Conservation (phyloP, 1,140 invertebrate genomes). For the Odontomachus brunneus region DNA sequence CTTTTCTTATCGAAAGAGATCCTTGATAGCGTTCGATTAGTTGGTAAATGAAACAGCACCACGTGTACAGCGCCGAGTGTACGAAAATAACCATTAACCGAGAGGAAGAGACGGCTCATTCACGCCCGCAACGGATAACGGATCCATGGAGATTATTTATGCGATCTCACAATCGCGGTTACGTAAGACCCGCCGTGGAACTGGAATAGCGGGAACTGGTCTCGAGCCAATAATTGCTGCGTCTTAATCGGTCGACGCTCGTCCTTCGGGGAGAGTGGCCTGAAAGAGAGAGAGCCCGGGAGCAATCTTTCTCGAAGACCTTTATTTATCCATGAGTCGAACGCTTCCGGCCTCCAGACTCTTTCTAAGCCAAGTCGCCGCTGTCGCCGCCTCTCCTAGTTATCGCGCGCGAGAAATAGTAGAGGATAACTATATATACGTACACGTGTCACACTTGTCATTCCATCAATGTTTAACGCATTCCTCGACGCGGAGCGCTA, state of each 20-base stretch:
- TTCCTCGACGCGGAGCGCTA: neutral
- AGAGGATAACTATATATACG: neutral
- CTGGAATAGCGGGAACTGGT: constrained; percentile 82
- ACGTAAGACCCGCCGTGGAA: constrained; percentile 75
- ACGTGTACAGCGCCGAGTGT: constrained; percentile 17
- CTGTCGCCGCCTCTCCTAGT: neutral
- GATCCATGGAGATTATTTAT: constrained; percentile 73
- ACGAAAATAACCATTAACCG: constrained; percentile 5
- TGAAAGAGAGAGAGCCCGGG: constrained; percentile 65
- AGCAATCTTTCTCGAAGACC: constrained; percentile 50
- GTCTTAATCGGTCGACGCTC: constrained; percentile 76
- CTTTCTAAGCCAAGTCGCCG: constrained; percentile 2
- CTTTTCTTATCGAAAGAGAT: neutral
- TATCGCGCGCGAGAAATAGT: neutral
- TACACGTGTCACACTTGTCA: neutral
- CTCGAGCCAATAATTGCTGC: constrained; percentile 78
- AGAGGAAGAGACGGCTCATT: constrained; percentile 55
- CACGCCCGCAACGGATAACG: constrained; percentile 71
- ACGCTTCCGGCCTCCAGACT: constrained; percentile 22
- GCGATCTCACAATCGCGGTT: constrained; percentile 74
- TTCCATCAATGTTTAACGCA: neutral
- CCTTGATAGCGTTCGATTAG: neutral
- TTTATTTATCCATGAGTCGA: constrained; percentile 44
- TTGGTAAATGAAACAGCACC: neutral
- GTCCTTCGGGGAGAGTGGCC: constrained; percentile 72